Evolutionary conservation across 1,140 invertebrate species (phyloP).

Genomic region (Oryctes rhinoceros): DNA sequence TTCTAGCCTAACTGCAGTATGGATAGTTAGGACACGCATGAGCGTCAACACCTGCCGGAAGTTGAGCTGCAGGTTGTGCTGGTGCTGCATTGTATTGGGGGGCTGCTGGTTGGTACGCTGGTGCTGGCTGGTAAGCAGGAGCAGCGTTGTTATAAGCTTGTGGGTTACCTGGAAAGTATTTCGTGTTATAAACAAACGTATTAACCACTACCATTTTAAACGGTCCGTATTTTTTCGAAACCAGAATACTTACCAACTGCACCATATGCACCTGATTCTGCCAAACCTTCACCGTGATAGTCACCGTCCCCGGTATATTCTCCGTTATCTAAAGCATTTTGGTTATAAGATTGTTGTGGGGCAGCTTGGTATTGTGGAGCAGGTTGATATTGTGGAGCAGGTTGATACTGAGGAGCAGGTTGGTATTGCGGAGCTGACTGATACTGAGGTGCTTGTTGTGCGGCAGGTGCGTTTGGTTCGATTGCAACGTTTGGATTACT

Average conservation of each 20-base stretch:
- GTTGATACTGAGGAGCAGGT: background rate
- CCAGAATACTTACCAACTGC: conserved; percentile 1
- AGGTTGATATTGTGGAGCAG: conserved; percentile 24
- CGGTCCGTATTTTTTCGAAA: background rate
- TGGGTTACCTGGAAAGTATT: conserved; percentile 19
- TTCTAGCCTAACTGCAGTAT: conserved; percentile 59
- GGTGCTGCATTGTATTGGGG: conserved; percentile 44
- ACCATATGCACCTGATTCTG: conserved; percentile 61
- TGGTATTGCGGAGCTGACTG: background rate
- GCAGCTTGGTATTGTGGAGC: conserved; percentile 7
- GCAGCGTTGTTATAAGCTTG: conserved; percentile 42
- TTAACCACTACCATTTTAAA: background rate
- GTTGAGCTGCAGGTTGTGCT: conserved; percentile 55
- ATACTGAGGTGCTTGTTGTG: conserved; percentile 18
- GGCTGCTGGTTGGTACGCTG: conserved; percentile 39
- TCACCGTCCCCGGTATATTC: conserved; percentile 60
- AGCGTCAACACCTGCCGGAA: conserved; percentile 65
- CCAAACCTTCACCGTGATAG: conserved; percentile 63
- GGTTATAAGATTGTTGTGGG: conserved; percentile 48
- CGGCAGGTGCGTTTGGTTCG: conserved; percentile 49
- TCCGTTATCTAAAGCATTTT: conserved; percentile 55
- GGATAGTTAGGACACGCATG: conserved; percentile 69
- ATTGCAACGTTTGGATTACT: conserved; percentile 57
- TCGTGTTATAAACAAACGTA: background rate
- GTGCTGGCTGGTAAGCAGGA: conserved; percentile 40